Evolutionary conservation across 2,113 vertebrate species (phyloP), one percentile per base, ranked within the genome.

Genomic region (Conger conger): DNA sequence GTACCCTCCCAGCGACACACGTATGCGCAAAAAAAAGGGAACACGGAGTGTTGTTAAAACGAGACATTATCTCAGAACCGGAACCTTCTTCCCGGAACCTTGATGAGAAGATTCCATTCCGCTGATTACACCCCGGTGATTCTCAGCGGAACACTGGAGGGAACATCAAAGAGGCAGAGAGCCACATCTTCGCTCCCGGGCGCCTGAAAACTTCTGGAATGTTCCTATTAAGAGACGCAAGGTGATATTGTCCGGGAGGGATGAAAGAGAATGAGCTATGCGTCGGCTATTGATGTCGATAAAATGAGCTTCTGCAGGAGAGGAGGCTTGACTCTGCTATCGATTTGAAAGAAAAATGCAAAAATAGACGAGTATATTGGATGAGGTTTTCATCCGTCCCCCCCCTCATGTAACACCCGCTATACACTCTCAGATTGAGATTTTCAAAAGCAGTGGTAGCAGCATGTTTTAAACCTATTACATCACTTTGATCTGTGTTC

Each of bases 291-390:
- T 92, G 94, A 95, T 92, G 92, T 93, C 85, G 89, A 92, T 92
- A 94, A 94, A 95, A 94, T 93, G 90, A 93, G 91, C 91, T 83
- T 84, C 80, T 91, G 88, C 86, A 68, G 54, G 80, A 79, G 80
- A 86, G 87, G 86, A 85, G 88, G 87, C 89, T 80, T 85, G 89
- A 90, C 91, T 92, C 88, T 87, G 82, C 87, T 91, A 95, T 96
- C 89, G 94, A 95, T 95, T 91, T 38, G 42, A 90, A 87, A 89
- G 50, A 79, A 73, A 73, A 93, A 93, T 91, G 92, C 91, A 94
- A 92, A 94, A 95, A 94, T 92, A 92, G 91, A 93, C 92, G 81
- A 16, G 91, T 94, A 94, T 94, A 95, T 95, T 92, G 92, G 89
- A 86, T 89, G 89, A 87, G 91, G 92, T 91, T 89, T 89, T 90